Conservation (phyloP, 2,113 vertebrate species). For the Oncorhynchus gorbuscha region DNA sequence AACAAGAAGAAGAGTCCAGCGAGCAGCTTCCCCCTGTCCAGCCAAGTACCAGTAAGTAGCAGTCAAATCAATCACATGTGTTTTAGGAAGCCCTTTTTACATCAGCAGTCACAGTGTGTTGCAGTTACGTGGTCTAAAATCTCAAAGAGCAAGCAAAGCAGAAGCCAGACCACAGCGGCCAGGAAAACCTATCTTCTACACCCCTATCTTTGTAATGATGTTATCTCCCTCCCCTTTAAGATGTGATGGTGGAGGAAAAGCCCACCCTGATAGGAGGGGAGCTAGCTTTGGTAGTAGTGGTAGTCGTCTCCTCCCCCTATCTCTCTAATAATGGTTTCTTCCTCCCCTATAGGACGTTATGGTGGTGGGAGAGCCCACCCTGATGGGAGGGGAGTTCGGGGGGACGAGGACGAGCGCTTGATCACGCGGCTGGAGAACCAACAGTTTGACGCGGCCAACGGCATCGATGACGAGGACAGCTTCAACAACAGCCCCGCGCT, state of each 20-base stretch:
- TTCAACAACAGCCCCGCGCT: constrained; percentile 99
- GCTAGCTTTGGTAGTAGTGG: constrained; percentile 15
- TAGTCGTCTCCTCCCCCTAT: background rate
- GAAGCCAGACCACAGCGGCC: background rate
- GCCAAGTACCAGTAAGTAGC: constrained; percentile 98
- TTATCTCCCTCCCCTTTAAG: constrained; percentile 74
- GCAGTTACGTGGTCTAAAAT: background rate
- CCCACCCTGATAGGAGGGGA: constrained; percentile 98
- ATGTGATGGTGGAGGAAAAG: constrained; percentile 99
- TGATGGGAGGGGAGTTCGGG: constrained; percentile 99
- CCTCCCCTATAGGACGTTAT: constrained; percentile 90
- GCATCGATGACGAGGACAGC: constrained; percentile 98
- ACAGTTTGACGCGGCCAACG: constrained; percentile 96
- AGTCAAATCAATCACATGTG: background rate
- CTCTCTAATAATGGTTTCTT: constrained; percentile 78
- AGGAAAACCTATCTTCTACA: background rate
- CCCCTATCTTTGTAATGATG: background rate
- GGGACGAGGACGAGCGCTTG: constrained; percentile 96
- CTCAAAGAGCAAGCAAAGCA: background rate
- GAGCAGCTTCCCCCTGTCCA: constrained; percentile 96
- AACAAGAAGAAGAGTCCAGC: constrained; percentile 99
- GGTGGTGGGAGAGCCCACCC: constrained; percentile 98
- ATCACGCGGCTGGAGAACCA: constrained; percentile 99
- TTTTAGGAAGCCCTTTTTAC: too few species aligned
- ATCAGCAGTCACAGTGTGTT: constrained; percentile 35